phyloP scores from a whole-genome alignment of 2,797 vertebrate species.

The Darevskia nairensis region DNA sequence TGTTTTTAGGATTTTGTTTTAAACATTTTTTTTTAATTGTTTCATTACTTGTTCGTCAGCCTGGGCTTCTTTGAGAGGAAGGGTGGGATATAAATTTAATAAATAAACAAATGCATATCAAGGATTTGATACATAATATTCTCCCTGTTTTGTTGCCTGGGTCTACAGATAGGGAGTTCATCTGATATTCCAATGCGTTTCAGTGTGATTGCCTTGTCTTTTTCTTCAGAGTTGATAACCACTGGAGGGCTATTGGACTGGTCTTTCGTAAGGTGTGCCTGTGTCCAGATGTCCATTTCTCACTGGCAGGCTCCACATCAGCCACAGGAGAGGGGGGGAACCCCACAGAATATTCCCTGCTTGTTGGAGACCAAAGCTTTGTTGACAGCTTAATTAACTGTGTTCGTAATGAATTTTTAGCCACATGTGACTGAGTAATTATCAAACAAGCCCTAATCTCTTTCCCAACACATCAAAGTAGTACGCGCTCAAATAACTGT shows the following conservation, averaged over 20 bases:
- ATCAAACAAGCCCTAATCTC: constrained; percentile 61
- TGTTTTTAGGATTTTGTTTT: too few species aligned
- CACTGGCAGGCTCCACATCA: constrained; percentile 33
- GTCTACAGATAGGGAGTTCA: background rate
- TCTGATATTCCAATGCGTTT: background rate
- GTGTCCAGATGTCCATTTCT: accelerated
- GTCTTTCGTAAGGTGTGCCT: accelerated
- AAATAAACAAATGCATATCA: background rate
- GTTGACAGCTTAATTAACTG: constrained; percentile 76
- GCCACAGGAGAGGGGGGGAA: constrained; percentile 28
- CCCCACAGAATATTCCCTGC: constrained; percentile 58
- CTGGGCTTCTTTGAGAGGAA: too few species aligned
- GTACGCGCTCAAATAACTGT: constrained; percentile 44
- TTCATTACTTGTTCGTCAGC: too few species aligned
- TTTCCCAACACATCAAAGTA: constrained; percentile 59
- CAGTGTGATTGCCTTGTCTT: background rate
- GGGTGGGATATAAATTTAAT: too few species aligned
- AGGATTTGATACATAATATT: background rate
- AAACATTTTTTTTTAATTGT: too few species aligned
- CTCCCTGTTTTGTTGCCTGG: background rate
- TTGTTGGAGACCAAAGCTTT: constrained; percentile 63
- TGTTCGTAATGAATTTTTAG: constrained; percentile 73
- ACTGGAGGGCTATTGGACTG: accelerated
- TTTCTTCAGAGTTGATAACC: background rate
- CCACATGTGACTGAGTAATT: constrained; percentile 61